phyloP scores from a whole-genome alignment of 2,113 vertebrate genomes.

The Thunnus thynnus region DNA sequence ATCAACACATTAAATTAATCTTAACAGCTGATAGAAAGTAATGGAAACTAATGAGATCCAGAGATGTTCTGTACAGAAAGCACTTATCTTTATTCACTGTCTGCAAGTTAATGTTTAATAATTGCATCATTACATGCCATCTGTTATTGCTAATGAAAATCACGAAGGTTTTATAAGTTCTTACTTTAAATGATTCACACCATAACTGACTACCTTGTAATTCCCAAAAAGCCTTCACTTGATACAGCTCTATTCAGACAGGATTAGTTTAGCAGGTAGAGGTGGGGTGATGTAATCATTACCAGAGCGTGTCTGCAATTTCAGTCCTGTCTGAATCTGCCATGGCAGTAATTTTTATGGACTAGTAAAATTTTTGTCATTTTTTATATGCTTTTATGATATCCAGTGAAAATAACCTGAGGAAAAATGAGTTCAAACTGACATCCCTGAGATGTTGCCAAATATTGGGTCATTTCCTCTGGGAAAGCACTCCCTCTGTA shows the following conservation, averaged over 20 bases:
- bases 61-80: constrained; percentile 1
- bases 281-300: constrained; percentile 46
- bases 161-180: constrained; percentile 23
- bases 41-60: constrained; percentile 61
- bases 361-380: constrained; percentile 18
- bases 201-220: constrained; percentile 13
- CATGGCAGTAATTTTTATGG: constrained; percentile 18
- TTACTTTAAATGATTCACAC: constrained; percentile 21
- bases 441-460: constrained; percentile 48
- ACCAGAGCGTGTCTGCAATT: constrained; percentile 21
- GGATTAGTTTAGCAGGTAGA: constrained; percentile 29
- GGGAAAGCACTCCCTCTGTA: constrained; percentile 34
- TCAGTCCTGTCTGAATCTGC: constrained; percentile 5
- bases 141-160: constrained; percentile 59
- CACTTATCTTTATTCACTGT: constrained; percentile 52
- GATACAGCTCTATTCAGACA: constrained; percentile 12
- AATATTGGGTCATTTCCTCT: constrained; percentile 68
- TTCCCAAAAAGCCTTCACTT: constrained; percentile 30
- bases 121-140: constrained; percentile 62
- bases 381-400: constrained; percentile 22
- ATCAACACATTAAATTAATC: constrained; percentile 52
- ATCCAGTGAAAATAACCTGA: constrained; percentile 32
- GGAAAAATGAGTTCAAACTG: constrained; percentile 21
- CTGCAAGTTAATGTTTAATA: constrained; percentile 60
- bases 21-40: constrained; percentile 52